Evolutionary conservation across 2,888 invertebrate species (phyloP), one percentile per base, ranked within the genome.

Genomic region (Campoletis raptor): DNA sequence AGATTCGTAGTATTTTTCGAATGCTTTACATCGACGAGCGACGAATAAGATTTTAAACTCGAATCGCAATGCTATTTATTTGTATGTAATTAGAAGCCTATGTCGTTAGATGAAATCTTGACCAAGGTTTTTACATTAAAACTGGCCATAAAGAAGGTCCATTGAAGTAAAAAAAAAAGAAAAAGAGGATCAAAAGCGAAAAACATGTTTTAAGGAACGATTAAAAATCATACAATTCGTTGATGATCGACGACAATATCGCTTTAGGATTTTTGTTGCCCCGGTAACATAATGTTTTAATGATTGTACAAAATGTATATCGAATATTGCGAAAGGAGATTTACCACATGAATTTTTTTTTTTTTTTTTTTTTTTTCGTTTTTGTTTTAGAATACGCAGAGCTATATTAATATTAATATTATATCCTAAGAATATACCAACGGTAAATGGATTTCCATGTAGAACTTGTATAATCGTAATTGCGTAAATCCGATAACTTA

Each of bases 221-320:
- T 24, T 21, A 0, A 18, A 37, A 40, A 54, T 48, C 48, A 10
- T 7, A 54, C n/a, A 24, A 54, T 66, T 73, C 30, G 52, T 64
- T 48, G 64, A n/a, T 52, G 54, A 81, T 37, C 66, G 15, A 54
- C 15, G 40, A 36, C 52, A 57, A 52, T 54, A 52, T 72, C 30
- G 66, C 80, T 80, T 76, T 78, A 79, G 84, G 76, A 78, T 84
- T 83, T 77, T 77, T 73, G 81, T 86, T 84, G 77, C 81, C 66
- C 36, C 21, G 48, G 67, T 78, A 81, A 81, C 61, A 74, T 84
- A 81, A 85, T 81, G 78, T 81, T 83, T 78, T 64, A 78, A 81
- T 78, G 24, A 86, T 61, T 86, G 86, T 85, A 85, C 85, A 85
- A 86, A 85, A 74, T 86, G 86, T 83, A 83, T 83, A 86, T 83